These are phyloP conservation scores for Coelopa frigida DNA, from an alignment of 1,140 invertebrate genomes.

Conservation along the genomic window DNA sequence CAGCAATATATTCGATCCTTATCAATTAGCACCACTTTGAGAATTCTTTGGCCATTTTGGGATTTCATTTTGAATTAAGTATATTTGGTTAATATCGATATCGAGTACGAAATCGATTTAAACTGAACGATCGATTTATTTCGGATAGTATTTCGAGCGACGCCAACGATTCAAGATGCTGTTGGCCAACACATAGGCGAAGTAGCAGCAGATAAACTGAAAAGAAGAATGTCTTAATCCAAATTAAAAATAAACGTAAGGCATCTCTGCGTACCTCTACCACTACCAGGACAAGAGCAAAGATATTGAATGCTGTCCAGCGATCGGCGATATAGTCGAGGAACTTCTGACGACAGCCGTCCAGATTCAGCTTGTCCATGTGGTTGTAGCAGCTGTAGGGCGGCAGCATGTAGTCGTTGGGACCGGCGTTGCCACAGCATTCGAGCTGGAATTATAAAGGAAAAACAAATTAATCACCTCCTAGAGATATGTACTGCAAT, in stretches of 20 bases:
- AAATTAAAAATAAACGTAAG: conserved; percentile 1
- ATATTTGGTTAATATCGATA: neutral
- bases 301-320: conserved; percentile 30
- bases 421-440: conserved; percentile 54
- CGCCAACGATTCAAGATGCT: conserved; percentile 42
- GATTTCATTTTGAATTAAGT: conserved; percentile 17
- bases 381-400: conserved; percentile 43
- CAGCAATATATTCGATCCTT: conserved; percentile 4
- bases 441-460: conserved; percentile 48
- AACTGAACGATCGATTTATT: conserved; percentile 19
- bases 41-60: conserved; percentile 43
- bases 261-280: conserved; percentile 24
- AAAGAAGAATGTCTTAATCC: conserved; percentile 1
- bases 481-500: too few species aligned
- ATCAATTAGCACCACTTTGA: conserved; percentile 25
- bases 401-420: conserved; percentile 45
- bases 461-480: too few species aligned
- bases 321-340: conserved; percentile 28
- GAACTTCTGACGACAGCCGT: conserved; percentile 43
- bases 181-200: conserved; percentile 35
- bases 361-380: conserved; percentile 29
- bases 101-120: neutral
- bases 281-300: conserved; percentile 23
- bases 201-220: conserved; percentile 31
- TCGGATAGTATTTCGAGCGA: conserved; percentile 38